Base-by-base conservation (phyloP, 2,113 vertebrate genomes). In the Leptosomus discolor region DNA sequence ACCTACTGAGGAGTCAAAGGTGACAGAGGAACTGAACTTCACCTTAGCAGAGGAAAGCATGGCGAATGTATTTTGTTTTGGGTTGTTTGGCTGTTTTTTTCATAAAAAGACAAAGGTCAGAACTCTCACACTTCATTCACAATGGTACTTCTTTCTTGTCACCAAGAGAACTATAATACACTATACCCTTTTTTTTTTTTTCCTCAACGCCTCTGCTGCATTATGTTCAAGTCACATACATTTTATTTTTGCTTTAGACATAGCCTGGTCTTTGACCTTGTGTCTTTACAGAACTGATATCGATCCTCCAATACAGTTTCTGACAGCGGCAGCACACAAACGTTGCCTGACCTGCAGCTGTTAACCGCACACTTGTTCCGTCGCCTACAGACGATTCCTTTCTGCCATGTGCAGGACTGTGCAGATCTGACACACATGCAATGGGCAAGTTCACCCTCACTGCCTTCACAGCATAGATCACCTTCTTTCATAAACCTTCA, bases 41-140 rank as follows among this genome's bases (percentile, higher is more conserved):
- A 15, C 51, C 22, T 68, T 1, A 84, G 8, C 9, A 19, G 22
- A 21, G 24, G 15, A 13, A 29, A 43, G 15, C 3, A 5, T 6
- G 5, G 20, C 0, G 3, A 53, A 64, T 9, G 14, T 8, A 2
- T 1, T 30, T 65, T 30, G 6, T 4, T 8, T 54, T 18, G 51
- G 20, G 57, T n/a, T 24, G 53, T 57, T 34, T 21, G 32, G 15
- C 27, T 39, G 7, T 26, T 54, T 76, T 39, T 15, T 26, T 5
- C 3, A 0, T 5, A 29, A 58, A 34, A 51, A 53, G 12, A n/a
- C 50, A 32, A 45, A 57, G 14, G n/a, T 45, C 39, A 15, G 27
- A 78, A 29, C 39, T 53, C 36, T 51, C 7, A 14, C 3, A 54
- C 30, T 56, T 54, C 45, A 58, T 26, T 27, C 46, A 46, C 57